A percentile compares a stretch with the other conserved stretches of the same genome.
phyloP scores from a whole-genome alignment of 1,140 invertebrate genomes.

The Drusus annulatus region DNA sequence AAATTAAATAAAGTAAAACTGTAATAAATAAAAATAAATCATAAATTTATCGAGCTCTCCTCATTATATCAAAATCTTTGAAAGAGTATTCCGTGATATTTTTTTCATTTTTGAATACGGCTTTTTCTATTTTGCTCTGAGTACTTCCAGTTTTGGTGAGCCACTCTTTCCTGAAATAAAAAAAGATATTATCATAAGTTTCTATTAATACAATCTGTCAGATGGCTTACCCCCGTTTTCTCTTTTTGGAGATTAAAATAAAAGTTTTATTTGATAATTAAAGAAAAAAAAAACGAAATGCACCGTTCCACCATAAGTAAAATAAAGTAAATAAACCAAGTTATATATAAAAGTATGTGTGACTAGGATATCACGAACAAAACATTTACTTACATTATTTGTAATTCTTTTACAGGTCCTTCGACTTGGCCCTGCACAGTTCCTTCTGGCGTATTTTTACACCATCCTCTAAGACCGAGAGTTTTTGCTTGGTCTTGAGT shows the following conservation, averaged over 20 bases:
- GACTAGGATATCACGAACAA: neutral
- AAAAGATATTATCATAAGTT: neutral
- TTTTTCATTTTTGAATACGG: conserved; percentile 74
- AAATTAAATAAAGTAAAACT: too few relatives aligned
- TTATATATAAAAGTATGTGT: neutral
- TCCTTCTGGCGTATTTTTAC: conserved; percentile 80
- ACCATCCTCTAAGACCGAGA: conserved; percentile 81
- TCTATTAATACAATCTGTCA: neutral
- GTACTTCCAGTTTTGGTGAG: conserved; percentile 75
- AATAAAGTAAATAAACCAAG: neutral
- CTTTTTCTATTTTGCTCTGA: conserved; percentile 74
- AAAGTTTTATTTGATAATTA: too few relatives aligned
- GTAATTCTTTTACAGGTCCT: conserved; percentile 75
- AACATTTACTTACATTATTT: conserved; percentile 76
- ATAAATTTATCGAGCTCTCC: conserved; percentile 14
- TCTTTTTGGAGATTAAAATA: too few relatives aligned
- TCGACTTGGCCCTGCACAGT: conserved; percentile 82
- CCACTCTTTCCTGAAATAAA: conserved; percentile 76
- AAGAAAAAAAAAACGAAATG: too few relatives aligned
- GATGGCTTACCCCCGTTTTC: too few relatives aligned
- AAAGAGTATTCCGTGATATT: conserved; percentile 63
- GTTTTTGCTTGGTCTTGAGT: conserved; percentile 79
- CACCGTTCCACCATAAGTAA: neutral
- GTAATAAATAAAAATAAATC: neutral
- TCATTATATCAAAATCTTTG: conserved; percentile 62